These are phyloP conservation scores for Gari tellinella DNA, from an alignment of 2,888 invertebrate species.

Conservation along the genomic window DNA sequence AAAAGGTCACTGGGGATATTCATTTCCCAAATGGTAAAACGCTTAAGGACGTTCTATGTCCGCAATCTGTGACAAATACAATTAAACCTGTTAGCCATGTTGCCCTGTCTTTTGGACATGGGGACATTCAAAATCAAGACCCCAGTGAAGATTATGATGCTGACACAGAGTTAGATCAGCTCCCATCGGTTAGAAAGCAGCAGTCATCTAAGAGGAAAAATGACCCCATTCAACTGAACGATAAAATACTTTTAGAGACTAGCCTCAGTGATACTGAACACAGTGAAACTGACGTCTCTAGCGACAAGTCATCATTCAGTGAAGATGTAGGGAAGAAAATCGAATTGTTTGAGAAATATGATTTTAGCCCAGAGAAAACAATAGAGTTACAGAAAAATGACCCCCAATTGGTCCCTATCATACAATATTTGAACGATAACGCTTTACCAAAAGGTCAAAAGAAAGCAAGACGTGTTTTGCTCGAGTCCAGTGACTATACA, in stretches of 20 bases:
- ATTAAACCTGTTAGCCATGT: background rate
- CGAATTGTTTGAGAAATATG: background rate
- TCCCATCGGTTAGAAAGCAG: too few species aligned
- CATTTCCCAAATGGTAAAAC: constrained; percentile 3
- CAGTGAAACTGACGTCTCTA: too few species aligned
- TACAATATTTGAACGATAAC: constrained; percentile 19
- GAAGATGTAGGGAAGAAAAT: too few species aligned
- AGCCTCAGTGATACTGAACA: too few species aligned
- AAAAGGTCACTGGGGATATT: constrained; percentile 8
- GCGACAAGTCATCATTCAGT: too few species aligned
- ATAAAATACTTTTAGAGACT: too few species aligned
- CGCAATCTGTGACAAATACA: too few species aligned
- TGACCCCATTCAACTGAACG: too few species aligned
- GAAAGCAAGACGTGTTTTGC: constrained; percentile 26
- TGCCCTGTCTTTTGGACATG: background rate
- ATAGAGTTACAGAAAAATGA: constrained; percentile 27
- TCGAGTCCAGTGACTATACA: constrained; percentile 38
- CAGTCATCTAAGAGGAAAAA: too few species aligned
- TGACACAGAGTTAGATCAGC: too few species aligned
- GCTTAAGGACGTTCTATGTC: too few species aligned
- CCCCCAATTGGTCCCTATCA: constrained; percentile 16
- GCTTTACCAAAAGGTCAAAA: constrained; percentile 44
- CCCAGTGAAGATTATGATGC: background rate
- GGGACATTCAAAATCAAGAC: background rate
- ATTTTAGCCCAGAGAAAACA: constrained; percentile 29